Evolutionary conservation across 2,888 invertebrate genomes (phyloP), one percentile per base, ranked within the genome.

Genomic region (Blomia tropicalis): DNA sequence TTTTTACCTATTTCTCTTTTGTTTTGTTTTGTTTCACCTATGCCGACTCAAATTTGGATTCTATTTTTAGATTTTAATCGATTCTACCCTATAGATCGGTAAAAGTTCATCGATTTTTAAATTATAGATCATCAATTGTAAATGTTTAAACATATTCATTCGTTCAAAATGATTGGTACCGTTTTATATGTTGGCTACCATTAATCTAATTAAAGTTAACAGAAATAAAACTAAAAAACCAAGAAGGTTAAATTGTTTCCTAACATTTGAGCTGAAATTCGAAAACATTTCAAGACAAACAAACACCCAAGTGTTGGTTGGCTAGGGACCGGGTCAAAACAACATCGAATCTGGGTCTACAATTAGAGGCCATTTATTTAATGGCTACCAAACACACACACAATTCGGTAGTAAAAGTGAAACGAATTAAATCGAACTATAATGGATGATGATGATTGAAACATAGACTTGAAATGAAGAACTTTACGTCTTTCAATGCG

Each of bases 361-460:
- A 47, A 47, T 47, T 47, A 47, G 22, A 7, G 51, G 51, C n/a
- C 51, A 47, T 47, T 47, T 47, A 19, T 47, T 47, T 47, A 47
- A 47, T 47, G 51, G 51, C 51, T n/a, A n/a, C n/a, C n/a, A n/a
- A n/a, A n/a, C n/a, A n/a, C n/a, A n/a, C n/a, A n/a, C n/a, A n/a
- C n/a, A n/a, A n/a, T n/a, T 47, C 27, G 51, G 7, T 19, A 11
- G 51, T 47, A 14, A 19, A 47, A 47, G 7, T n/a, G 27, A 47
- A 47, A 11, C 51, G 27, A 47, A 47, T 22, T 14, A n/a, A 47
- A 47, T 47, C 27, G n/a, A 47, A 47, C n/a, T n/a, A n/a, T n/a
- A n/a, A n/a, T n/a, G n/a, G n/a, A n/a, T n/a, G n/a, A n/a, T n/a
- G n/a, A n/a, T n/a, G n/a, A n/a, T n/a, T n/a, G n/a, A n/a, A n/a